Evolutionary conservation across 2,888 invertebrate genomes (phyloP), one percentile per base, ranked within the genome.

Genomic region (Ophion obscuratus): DNA sequence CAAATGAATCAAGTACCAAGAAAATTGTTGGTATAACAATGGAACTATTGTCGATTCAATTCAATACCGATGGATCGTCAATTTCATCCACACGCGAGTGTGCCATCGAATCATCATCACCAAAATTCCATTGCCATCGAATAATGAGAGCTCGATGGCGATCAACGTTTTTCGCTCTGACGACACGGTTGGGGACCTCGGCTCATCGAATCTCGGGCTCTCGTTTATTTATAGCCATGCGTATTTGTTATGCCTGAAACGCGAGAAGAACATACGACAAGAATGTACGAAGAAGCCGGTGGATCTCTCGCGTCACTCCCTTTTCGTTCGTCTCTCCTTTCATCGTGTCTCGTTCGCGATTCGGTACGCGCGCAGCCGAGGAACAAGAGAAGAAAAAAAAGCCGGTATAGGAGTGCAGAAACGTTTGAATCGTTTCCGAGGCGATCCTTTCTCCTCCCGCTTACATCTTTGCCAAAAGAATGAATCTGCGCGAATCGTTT

Each of bases 201-300:
- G 81, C 81, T 75, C 86, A 73, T 86, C 83, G 82, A 61, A 80
- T 71, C 74, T 82, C 75, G 87, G 87, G 86, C 85, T 89, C 89
- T 90, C 88, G 89, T 89, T 91, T 90, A 91, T 91, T 91, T 90
- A 89, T 80, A 62, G 40, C 40, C 6, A 40, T 9, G 40, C 91
- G 89, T 89, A 89, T 89, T 90, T 89, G 90, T 88, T 89, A 88
- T 89, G 90, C 89, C 89, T 81, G 86, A 78, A 81, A 66, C 53
- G 67, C 66, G 75, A 78, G 84, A 77, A 36, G 20, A 64, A 67
- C 47, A 75, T 64, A 44, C 73, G 74, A 83, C 24, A 53, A 76
- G 47, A 77, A 53, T 71, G 47, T 47, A 47, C 14, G 47, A 75
- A 61, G 53, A 57, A 74, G 78, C 57, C 62, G 70, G 66, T 14